These are phyloP conservation scores for Agriopis marginaria DNA, from an alignment of 2,888 invertebrate species.

Conservation along the genomic window DNA sequence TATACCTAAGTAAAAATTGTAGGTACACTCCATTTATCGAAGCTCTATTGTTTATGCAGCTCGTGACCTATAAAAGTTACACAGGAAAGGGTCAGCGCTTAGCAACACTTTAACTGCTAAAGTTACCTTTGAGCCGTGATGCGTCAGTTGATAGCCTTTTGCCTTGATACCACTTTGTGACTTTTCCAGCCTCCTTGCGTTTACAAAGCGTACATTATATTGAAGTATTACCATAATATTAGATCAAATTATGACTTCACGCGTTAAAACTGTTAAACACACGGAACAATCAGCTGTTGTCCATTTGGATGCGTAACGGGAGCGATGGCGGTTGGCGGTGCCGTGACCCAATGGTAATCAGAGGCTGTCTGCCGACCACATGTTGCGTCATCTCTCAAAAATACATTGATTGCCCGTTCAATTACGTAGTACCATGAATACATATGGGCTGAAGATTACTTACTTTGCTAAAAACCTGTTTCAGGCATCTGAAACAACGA, in stretches of 20 bases:
- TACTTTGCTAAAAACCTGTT: conserved; percentile 8
- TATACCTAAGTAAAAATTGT: conserved; percentile 57
- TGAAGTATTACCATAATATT: background rate
- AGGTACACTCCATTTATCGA: conserved; percentile 60
- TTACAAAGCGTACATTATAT: background rate
- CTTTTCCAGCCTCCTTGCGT: background rate
- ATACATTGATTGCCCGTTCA: conserved; percentile 55
- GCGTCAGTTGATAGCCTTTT: background rate
- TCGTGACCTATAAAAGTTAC: conserved; percentile 61
- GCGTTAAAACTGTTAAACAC: conserved; percentile 27
- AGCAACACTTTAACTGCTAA: conserved; percentile 19
- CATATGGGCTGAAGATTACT: conserved; percentile 29
- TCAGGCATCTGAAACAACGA: background rate
- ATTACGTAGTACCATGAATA: conserved; percentile 41
- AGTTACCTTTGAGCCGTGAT: conserved; percentile 28
- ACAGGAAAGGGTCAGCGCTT: conserved; percentile 30
- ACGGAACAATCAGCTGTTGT: conserved; percentile 48
- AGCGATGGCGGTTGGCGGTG: conserved; percentile 44
- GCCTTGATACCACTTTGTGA: background rate
- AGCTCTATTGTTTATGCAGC: conserved; percentile 63
- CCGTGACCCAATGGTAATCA: conserved; percentile 56
- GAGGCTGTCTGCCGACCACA: conserved; percentile 51
- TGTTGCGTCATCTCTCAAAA: conserved; percentile 60
- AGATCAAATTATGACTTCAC: conserved; percentile 5
- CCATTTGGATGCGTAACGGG: conserved; percentile 47